Conservation (phyloP, 1,140 invertebrate species). For the Ericerus pela region DNA sequence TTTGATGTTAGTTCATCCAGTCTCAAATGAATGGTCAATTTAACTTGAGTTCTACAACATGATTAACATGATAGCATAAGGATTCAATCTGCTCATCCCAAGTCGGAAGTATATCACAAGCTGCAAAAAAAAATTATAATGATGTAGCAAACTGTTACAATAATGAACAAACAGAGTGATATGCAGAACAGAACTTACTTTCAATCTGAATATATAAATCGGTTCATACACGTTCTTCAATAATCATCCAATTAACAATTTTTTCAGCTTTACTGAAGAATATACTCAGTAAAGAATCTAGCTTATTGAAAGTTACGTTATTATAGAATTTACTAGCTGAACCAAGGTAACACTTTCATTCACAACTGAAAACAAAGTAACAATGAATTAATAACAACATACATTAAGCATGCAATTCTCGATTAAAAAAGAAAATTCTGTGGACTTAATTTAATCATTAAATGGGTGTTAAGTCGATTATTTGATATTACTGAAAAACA, state of each 20-base stretch:
- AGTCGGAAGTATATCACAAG: slow-evolving; percentile 77
- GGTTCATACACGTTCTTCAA: slow-evolving; percentile 90
- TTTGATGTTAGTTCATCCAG: slow-evolving; percentile 19
- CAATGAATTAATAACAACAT: slow-evolving; percentile 18
- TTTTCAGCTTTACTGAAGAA: slow-evolving; percentile 82
- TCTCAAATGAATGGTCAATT: slow-evolving; percentile 28
- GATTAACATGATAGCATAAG: slow-evolving; percentile 92
- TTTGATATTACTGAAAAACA: neutral
- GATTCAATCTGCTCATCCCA: slow-evolving; percentile 98
- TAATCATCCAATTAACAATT: slow-evolving; percentile 98
- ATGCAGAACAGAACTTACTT: slow-evolving; percentile 42
- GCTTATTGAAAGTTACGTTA: slow-evolving; percentile 91
- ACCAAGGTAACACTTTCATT: slow-evolving; percentile 95
- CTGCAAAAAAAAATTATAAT: slow-evolving; percentile 36
- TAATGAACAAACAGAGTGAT: neutral
- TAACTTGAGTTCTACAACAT: slow-evolving; percentile 88
- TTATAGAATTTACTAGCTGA: slow-evolving; percentile 96
- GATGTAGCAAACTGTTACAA: neutral
- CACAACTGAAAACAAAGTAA: slow-evolving; percentile 59
- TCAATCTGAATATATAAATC: slow-evolving; percentile 96
- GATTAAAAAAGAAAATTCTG: slow-evolving; percentile 10
- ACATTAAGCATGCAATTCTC: neutral
- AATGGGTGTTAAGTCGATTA: neutral
- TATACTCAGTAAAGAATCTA: slow-evolving; percentile 91
- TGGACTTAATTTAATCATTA: neutral